Evolutionary conservation across 2,113 vertebrate genomes (phyloP), one percentile per base, ranked within the genome.

Genomic region (Promerops cafer): DNA sequence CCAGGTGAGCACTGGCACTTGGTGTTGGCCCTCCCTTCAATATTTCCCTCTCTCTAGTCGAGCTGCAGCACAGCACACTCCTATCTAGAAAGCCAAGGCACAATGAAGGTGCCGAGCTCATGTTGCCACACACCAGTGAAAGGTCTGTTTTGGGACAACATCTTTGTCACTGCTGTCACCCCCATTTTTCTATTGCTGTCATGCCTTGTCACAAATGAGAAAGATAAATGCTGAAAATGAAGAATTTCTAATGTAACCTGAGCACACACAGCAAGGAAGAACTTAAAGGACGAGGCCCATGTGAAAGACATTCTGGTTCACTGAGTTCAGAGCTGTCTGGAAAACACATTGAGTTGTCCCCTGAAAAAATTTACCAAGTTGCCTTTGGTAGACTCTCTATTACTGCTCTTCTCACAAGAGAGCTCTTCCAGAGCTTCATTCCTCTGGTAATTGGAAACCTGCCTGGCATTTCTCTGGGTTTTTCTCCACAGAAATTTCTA

Each of bases 61-160:
- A 26, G 33, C 31, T 64, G 24, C 31, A 74, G 26, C 37, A 47
- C n/a, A 76, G 57, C 68, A 57, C 4, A 3, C 11, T 66, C 30
- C 21, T 16, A 2, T 26, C 42, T 31, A 52, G 79, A 42, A 61
- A 61, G 35, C 8, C 44, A 63, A 74, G 28, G 17, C 23, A 84
- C 6, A 1, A 4, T 3, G 7, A 39, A 23, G 42, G 26, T 20
- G 17, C 52, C 0, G 0, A 76, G 26, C 10, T 71, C 31, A 5
- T 20, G 16, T 15, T 69, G 44, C 21, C 64, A 59, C 18, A 23
- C 14, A 10, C 16, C 26, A 50, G 39, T 20, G 54, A 74, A 49
- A 1, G 1, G 11, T 42, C 28, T 39, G 4, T 27, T 74, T 53
- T 2, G 3, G 40, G 26, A 64, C 33, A 40, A 6, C 0, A 0